phyloP scores from a whole-genome alignment of 2,888 invertebrate species.

The Sceliomorpha sp. region DNA sequence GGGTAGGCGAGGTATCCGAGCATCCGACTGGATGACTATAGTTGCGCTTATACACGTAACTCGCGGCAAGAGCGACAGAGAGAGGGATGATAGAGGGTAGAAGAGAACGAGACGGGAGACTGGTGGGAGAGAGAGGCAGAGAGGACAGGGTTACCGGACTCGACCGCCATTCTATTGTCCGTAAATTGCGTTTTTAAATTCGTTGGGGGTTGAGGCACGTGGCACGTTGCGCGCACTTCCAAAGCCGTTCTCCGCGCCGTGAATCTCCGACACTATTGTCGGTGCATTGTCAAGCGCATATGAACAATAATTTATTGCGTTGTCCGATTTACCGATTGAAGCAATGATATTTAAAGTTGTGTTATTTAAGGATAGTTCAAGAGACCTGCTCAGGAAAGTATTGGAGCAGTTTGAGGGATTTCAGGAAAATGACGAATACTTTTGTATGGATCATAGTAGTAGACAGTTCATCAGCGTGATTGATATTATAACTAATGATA shows the following conservation, averaged over 20 bases:
- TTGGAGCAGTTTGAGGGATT: too few relatives aligned
- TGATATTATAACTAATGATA: too few relatives aligned
- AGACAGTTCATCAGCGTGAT: too few relatives aligned
- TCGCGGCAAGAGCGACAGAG: conserved; percentile 4
- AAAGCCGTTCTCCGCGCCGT: conserved; percentile 44
- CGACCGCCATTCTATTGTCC: conserved; percentile 72
- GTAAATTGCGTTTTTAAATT: conserved; percentile 78
- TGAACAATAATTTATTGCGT: too few relatives aligned
- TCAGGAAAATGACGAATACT: too few relatives aligned
- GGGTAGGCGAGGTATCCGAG: conserved; percentile 37
- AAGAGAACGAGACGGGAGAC: conserved; percentile 17
- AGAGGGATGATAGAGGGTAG: conserved; percentile 1
- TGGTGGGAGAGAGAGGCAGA: conserved; percentile 14
- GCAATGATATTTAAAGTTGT: too few relatives aligned
- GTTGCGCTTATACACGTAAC: conserved; percentile 27
- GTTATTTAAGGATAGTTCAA: too few relatives aligned
- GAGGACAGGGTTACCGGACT: conserved; percentile 66
- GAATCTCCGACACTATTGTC: conserved; percentile 19
- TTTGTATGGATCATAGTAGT: too few relatives aligned
- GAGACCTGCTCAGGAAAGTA: too few relatives aligned
- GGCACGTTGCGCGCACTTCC: conserved; percentile 61
- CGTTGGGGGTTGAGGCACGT: conserved; percentile 66
- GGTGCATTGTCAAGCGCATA: too few relatives aligned
- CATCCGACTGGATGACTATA: conserved; percentile 56
- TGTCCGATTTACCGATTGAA: too few relatives aligned